Base-by-base conservation (phyloP, 2,888 invertebrate genomes). In the Hypomecis atomaria region DNA sequence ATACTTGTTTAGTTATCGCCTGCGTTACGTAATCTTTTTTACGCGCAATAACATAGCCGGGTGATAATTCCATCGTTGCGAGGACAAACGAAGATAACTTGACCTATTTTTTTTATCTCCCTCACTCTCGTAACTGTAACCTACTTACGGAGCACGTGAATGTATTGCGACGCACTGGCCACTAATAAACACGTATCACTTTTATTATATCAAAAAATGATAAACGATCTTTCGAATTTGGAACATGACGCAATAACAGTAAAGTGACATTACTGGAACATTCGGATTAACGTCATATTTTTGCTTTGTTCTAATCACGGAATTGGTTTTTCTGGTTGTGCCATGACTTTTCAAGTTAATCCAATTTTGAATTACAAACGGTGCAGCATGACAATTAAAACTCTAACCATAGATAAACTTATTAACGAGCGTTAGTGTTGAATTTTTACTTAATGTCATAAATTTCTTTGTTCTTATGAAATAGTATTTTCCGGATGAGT, bases 41-140 rank as follows among this genome's bases (percentile, higher is more conserved):
- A 87, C 82, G 84, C 89, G 89, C 87, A 89, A 87, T 89, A 90
- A 79, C 82, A 80, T 71, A 71, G 65, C 70, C 78, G 77, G 71
- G 69, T 79, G 90, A 89, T 90, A 90, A 89, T 91, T 90, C 87
- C 89, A 88, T 87, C 82, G 87, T 72, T 81, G 79, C 91, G 92
- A 92, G 92, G 92, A 92, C 92, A 85, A 81, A 79, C 81, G 75
- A 89, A 91, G 92, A 92, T 92, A 90, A 90, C 92, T 92, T 92
- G 92, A 92, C 92, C 92, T 82, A 92, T 92, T 90, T 92, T 90
- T 90, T 92, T 92, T 92, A 92, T 91, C 90, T 90, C 82, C 68
- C 78, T 78, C 83, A 79, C 84, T 83, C 83, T 81, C 84, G 86
- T 85, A 82, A 86, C 85, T 88, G 80, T 90, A 92, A 91, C 92